These are phyloP conservation scores for Sarcophaga caerulescens DNA, from an alignment of 2,888 invertebrate species.

Conservation along the genomic window DNA sequence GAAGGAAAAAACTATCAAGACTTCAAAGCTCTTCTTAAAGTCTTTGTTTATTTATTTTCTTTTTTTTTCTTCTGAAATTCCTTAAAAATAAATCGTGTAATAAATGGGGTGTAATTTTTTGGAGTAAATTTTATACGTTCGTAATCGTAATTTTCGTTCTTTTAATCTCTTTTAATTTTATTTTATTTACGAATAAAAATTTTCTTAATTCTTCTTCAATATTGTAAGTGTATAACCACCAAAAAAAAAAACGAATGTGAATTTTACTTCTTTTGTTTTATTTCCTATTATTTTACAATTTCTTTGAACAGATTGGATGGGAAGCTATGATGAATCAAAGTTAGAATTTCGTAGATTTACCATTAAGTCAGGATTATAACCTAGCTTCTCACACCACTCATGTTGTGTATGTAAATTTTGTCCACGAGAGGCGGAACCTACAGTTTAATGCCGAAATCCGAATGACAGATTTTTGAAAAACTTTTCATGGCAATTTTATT, in stretches of 20 bases:
- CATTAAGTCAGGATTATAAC: too few relatives aligned
- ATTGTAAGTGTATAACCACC: slow-evolving; percentile 6
- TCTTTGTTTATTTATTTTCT: slow-evolving; percentile 31
- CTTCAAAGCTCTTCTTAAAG: slow-evolving; percentile 20
- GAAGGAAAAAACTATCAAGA: slow-evolving; percentile 45
- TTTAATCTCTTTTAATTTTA: slow-evolving; percentile 15
- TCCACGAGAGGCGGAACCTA: too few relatives aligned
- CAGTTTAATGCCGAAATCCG: too few relatives aligned
- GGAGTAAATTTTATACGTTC: slow-evolving; percentile 26
- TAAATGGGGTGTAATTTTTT: slow-evolving; percentile 65
- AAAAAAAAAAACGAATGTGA: not conserved
- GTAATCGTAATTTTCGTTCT: slow-evolving; percentile 30
- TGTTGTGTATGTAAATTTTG: too few relatives aligned
- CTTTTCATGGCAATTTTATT: too few relatives aligned
- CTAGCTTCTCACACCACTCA: too few relatives aligned
- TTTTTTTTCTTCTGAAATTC: slow-evolving; percentile 4
- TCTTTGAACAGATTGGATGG: too few relatives aligned
- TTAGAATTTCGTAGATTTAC: too few relatives aligned
- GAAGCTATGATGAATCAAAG: too few relatives aligned
- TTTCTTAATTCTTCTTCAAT: not conserved
- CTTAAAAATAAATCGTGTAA: slow-evolving; percentile 34
- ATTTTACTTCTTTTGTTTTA: not conserved
- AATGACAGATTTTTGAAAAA: too few relatives aligned
- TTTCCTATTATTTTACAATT: not conserved
- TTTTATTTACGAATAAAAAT: not conserved